Base-by-base conservation (phyloP, 2,113 vertebrate genomes). In the Aphyosemion australe region DNA sequence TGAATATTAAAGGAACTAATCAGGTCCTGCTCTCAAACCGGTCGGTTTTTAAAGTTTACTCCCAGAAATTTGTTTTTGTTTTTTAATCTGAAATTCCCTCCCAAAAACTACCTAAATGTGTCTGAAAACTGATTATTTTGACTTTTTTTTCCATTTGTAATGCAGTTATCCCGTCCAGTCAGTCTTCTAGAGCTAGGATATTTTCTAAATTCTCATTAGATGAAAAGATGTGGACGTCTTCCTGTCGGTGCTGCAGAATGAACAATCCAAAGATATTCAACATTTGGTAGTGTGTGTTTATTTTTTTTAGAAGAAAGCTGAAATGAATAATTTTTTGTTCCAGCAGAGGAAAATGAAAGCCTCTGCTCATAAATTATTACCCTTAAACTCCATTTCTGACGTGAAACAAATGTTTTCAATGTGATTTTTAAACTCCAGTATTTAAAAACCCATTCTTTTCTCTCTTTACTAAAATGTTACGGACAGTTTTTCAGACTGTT, bases 401-500 rank as follows among this genome's bases (percentile, higher is more conserved):
- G 9, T 4, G 34, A 37, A 37, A 37, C 34, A 37, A 37, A 37
- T 37, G 34, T 37, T 37, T 15, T 43, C 12, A 43, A 43, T 11
- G 11, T 43, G 4, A 15, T 45, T 14, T 15, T 15, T 45, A 15
- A 45, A 45, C 42, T 45, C 14, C 1, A 45, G 5, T 45, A 45
- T 32, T 6, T 6, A 20, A 26, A 4, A 5, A 26, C 26, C 6
- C 19, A 19, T 31, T 31, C n/a, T 39, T 54, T 55, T 55, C 12
- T 6, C 7, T 12, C 26, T 13, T 8, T 13, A 42, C 13, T 13
- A 43, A 53, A 60, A 32, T 43, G 46, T 43, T 66, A 70, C 53
- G 52, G 37, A 42, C 31, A 69, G 39, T 59, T 45, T 15, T 77
- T 61, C 50, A 60, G 58, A 32, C 63, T 69, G 64, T 79, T 57